Percentiles rank a stretch among this genome's conserved stretches.
phyloP scores from a whole-genome alignment of 2,113 vertebrate species.

The Odocoileus virginianus region DNA sequence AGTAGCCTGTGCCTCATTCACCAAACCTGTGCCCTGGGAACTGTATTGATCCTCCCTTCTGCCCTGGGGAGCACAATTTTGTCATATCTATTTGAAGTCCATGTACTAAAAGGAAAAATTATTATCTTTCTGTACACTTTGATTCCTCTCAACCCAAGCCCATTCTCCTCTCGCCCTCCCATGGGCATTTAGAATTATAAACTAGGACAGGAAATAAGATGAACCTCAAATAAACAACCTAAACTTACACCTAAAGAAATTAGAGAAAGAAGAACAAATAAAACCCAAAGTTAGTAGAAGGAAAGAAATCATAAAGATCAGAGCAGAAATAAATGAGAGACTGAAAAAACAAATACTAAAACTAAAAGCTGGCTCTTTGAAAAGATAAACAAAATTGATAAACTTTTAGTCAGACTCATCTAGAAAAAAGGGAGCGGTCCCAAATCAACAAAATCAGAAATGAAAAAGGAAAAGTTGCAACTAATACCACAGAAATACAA shows the following conservation, averaged over 20 bases:
- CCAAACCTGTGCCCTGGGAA: neutral
- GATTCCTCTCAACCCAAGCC: neutral
- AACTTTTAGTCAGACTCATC: neutral
- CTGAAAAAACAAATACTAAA: neutral
- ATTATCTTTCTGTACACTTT: neutral
- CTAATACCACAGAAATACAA: neutral
- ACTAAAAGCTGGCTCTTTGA: neutral
- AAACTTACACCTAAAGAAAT: neutral
- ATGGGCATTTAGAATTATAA: neutral
- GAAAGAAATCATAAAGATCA: neutral
- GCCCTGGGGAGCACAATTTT: neutral
- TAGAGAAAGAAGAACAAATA: neutral
- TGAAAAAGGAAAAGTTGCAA: neutral
- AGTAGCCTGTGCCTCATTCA: no score
- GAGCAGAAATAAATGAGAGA: neutral
- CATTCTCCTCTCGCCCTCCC: accelerated
- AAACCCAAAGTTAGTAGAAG: neutral
- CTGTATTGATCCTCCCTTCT: neutral
- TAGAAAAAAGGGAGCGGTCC: neutral
- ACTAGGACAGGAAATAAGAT: neutral
- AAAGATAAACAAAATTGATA: neutral
- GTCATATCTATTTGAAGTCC: neutral
- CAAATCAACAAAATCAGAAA: neutral
- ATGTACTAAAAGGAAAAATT: neutral
- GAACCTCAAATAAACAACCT: neutral